These are phyloP conservation scores for Cottoperca gobio DNA, from an alignment of 2,797 vertebrate species.

Conservation along the genomic window DNA sequence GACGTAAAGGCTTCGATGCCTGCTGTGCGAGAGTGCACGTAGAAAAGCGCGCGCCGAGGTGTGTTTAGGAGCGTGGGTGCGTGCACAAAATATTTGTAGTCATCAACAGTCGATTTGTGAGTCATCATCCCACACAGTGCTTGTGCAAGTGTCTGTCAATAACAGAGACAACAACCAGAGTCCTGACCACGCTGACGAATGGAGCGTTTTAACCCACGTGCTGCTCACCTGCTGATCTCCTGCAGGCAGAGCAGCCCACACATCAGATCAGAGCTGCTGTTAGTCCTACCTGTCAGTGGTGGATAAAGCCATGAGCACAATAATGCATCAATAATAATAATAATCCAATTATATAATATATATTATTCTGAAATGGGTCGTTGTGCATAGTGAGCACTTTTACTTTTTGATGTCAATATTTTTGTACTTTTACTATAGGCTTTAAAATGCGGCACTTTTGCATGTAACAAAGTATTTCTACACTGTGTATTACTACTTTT, in stretches of 20 bases:
- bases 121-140: constrained; percentile 70
- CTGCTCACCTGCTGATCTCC: constrained; percentile 35
- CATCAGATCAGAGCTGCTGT: background rate
- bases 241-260: background rate
- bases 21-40: constrained; percentile 64
- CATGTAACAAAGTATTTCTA: too few species aligned
- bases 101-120: constrained; percentile 66
- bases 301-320: too few species aligned
- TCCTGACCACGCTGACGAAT: background rate
- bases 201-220: constrained; percentile 6
- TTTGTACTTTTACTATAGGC: too few species aligned
- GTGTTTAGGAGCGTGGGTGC: constrained; percentile 67
- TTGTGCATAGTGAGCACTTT: too few species aligned
- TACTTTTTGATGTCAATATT: too few species aligned
- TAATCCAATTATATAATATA: too few species aligned
- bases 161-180: constrained; percentile 6
- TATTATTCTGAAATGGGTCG: too few species aligned
- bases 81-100: constrained; percentile 69
- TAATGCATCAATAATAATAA: too few species aligned
- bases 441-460: too few species aligned
- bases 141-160: constrained; percentile 46
- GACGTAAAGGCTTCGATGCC: constrained; percentile 67
- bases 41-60: constrained; percentile 57
- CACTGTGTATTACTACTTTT: too few species aligned
- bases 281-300: too few species aligned